Evolutionary conservation across 2,797 vertebrate species (phyloP), one percentile per base, ranked within the genome.

Genomic region (Coreius guichenoti): DNA sequence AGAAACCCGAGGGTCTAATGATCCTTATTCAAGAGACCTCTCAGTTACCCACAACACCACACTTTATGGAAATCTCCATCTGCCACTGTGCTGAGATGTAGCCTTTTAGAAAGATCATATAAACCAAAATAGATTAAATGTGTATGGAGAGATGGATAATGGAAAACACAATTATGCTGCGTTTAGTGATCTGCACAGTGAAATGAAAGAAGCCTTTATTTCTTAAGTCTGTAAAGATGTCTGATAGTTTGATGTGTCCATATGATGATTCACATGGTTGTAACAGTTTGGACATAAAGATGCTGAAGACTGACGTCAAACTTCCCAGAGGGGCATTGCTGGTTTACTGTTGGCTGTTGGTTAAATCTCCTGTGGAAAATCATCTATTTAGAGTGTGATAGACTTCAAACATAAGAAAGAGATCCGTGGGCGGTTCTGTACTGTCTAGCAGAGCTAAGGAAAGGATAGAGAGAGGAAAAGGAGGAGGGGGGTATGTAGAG

Each of bases 401-500:
- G 82, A 88, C 74, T 85, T 69, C 70, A 86, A 74, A 79, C 61
- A 81, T 68, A 49, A 82, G 79, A 56, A 83, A 69, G 85, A 73
- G 76, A 86, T 54, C 49, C 84, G 74, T 83, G 82, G 76, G 80
- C 80, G 29, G 76, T 83, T 81, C 80, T 88, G 83, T 86, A 74
- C 80, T 86, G 89, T 88, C 87, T 87, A 81, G 70, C 76, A 83
- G 75, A 61, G 76, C 29, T 85, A 36, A 81, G 56, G 47, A 74
- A 73, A 47, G 51, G 43, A 58, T 29, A 73, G 58, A 85, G 29
- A 51, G 17, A 74, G 73, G 61, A 65, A 65, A 76, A 23, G 23
- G 36, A 13, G 17, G 19, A 86, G 51, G 68, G 68, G 81, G 29
- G 6, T 67, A n/a, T 83, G 77, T 26, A 83, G 65, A 67, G 23